Evolutionary conservation across 2,888 invertebrate genomes (phyloP), one percentile per base, ranked within the genome.

Genomic region (Lasioglossum calceatum): DNA sequence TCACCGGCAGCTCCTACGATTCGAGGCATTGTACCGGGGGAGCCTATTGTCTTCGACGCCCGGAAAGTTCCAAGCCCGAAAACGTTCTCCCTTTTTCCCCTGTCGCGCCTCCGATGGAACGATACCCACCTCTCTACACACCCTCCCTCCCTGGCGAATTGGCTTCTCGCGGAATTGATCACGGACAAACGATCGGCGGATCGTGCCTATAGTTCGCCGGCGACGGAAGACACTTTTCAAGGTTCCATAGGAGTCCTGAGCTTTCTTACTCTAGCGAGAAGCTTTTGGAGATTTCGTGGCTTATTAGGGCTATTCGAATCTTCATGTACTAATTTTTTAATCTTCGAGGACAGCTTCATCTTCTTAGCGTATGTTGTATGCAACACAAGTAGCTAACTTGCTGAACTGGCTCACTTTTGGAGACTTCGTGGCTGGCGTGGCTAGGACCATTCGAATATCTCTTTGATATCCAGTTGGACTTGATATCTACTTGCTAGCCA

Each of bases 1-100:
- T 86, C 85, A 85, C 81, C 71, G 84, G 47, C 81, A 85, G 85
- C 78, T 85, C 76, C 85, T 78, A 64, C 81, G 71, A 76, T 86
- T 81, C 77, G 84, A 78, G 67, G 81, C 84, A 81, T 81, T 84
- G 80, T 81, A 67, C 74, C 61, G 7, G 50, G 71, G 32, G 4
- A n/a, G 47, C 64, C 77, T 77, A 81, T 86, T 80, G 84, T 86
- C 67, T 80, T 86, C 61, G 77, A 12, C 36, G 77, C 16, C 61
- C 50, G 74, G 75, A 70, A 27, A 47, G 71, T 78, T 75, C 75
- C 64, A 64, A 74, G 77, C 84, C 67, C 32, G 50, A 72, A 80
- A 71, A 42, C 77, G 70, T 84, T 77, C 39, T 39, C 39, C 42
- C 47, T 58, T 77, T 70, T 58, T 58, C 64, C 75, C 77, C 77